Percentiles rank a stretch among this genome's conserved stretches.
These are phyloP conservation scores for Drosophila neotestacea DNA, from an alignment of 2,888 invertebrate species.

Conservation along the genomic window DNA sequence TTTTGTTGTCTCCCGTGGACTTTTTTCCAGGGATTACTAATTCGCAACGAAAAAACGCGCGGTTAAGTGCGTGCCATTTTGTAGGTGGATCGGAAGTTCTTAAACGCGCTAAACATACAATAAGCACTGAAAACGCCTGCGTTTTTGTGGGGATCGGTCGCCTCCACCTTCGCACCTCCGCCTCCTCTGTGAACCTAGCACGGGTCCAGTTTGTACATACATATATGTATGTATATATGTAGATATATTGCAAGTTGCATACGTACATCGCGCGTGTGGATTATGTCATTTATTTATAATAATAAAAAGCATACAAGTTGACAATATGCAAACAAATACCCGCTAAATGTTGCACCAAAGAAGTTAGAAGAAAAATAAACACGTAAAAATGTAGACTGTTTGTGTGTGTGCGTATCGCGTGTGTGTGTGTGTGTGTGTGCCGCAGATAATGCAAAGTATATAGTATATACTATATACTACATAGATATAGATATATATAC, in stretches of 20 bases:
- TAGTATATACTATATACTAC: neutral
- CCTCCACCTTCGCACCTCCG: constrained; percentile 33
- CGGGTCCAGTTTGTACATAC: constrained; percentile 70
- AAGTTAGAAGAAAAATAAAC: constrained; percentile 58
- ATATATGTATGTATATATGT: constrained; percentile 31
- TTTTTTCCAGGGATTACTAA: constrained; percentile 77
- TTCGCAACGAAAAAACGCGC: constrained; percentile 62
- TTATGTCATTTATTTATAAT: constrained; percentile 79
- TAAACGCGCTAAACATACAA: constrained; percentile 17
- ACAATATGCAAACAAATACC: constrained; percentile 54
- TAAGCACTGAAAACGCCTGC: constrained; percentile 22
- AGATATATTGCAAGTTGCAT: constrained; percentile 63
- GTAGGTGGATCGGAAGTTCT: constrained; percentile 32
- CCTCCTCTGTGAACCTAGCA: constrained; percentile 43
- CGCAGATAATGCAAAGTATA: constrained; percentile 58
- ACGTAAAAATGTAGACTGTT: constrained; percentile 74
- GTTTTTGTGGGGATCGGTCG: constrained; percentile 50
- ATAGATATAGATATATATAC: constrained; percentile 22
- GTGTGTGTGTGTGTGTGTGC: constrained; percentile 47
- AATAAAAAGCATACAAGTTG: constrained; percentile 61
- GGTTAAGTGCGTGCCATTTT: constrained; percentile 50
- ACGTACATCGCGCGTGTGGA: constrained; percentile 68
- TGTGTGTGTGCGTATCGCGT: constrained; percentile 31
- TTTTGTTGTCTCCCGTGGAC: constrained; percentile 71
- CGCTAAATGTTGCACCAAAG: constrained; percentile 65